Evolutionary conservation across 2,113 vertebrate species (phyloP).

Genomic region (Toxostoma redivivum): DNA sequence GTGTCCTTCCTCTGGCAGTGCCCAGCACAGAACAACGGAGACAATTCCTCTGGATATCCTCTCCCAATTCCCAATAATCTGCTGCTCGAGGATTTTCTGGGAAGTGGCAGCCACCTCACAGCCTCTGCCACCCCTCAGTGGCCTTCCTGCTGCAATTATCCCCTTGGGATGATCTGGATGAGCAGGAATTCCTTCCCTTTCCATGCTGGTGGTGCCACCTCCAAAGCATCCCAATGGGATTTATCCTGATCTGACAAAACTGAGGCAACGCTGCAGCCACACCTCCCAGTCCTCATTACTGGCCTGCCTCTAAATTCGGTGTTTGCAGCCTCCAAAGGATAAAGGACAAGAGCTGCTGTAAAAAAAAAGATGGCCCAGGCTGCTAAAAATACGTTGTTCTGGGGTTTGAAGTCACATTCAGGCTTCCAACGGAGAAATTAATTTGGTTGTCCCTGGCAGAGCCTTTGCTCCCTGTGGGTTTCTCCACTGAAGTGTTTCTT

Average conservation of each 20-base stretch:
- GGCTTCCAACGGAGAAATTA: constrained; percentile 37
- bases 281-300: not conserved
- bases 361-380: not conserved
- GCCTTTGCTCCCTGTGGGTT: constrained; percentile 1
- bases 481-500: constrained; percentile 10
- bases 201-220: not conserved
- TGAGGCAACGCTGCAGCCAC: not conserved
- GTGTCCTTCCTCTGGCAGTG: not conserved
- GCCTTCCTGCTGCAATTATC: not conserved
- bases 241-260: not conserved
- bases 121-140: not conserved
- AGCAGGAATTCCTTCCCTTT: not conserved
- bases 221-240: not conserved
- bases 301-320: not conserved
- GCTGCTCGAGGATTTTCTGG: not conserved
- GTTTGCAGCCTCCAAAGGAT: not conserved
- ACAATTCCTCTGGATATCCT: not conserved
- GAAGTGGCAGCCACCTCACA: not conserved
- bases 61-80: not conserved
- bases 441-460: constrained; percentile 36
- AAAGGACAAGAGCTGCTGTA: not conserved
- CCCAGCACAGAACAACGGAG: not conserved
- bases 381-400: not conserved
- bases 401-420: not conserved
- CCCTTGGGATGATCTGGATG: not conserved